Percentiles rank a stretch among this genome's conserved stretches.
These are phyloP conservation scores for Diorhabda carinulata DNA, from an alignment of 1,140 invertebrate species.

Conservation along the genomic window DNA sequence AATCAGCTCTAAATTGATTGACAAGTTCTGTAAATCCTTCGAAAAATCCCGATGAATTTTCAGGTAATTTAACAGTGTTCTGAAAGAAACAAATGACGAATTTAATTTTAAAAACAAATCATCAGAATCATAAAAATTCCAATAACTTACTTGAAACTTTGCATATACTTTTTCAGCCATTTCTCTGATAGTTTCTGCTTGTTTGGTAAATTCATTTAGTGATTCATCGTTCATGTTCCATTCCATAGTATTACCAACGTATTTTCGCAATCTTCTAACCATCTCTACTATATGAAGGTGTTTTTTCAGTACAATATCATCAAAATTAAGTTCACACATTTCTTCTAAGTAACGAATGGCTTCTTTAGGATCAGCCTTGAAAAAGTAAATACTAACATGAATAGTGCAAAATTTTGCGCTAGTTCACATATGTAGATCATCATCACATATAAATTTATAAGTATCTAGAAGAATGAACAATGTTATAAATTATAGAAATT, in stretches of 20 bases:
- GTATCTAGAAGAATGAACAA: too few relatives aligned
- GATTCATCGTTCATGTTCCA: slow-evolving; percentile 67
- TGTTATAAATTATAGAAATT: too few relatives aligned
- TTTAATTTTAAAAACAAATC: not conserved
- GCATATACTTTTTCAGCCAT: slow-evolving; percentile 51
- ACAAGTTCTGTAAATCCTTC: slow-evolving; percentile 57
- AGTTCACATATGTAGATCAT: too few relatives aligned
- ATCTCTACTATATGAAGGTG: slow-evolving; percentile 79
- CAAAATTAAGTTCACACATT: slow-evolving; percentile 63
- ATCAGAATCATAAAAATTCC: not conserved
- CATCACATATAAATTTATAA: too few relatives aligned
- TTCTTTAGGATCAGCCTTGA: slow-evolving; percentile 46
- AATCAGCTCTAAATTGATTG: slow-evolving; percentile 54
- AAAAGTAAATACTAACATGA: slow-evolving; percentile 31
- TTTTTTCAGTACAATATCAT: slow-evolving; percentile 77
- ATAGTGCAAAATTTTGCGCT: slow-evolving; percentile 9
- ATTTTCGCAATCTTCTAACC: slow-evolving; percentile 61
- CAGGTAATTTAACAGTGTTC: slow-evolving; percentile 50
- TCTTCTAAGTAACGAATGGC: slow-evolving; percentile 56
- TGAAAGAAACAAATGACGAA: slow-evolving; percentile 33
- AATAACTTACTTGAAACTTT: slow-evolving; percentile 29
- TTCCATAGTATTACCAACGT: slow-evolving; percentile 68
- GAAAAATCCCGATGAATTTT: slow-evolving; percentile 55
- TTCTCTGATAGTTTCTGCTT: slow-evolving; percentile 62
- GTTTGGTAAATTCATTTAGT: slow-evolving; percentile 58